These are phyloP conservation scores for Drosophila parabipectinata DNA, from an alignment of 1,140 invertebrate species.

Conservation along the genomic window DNA sequence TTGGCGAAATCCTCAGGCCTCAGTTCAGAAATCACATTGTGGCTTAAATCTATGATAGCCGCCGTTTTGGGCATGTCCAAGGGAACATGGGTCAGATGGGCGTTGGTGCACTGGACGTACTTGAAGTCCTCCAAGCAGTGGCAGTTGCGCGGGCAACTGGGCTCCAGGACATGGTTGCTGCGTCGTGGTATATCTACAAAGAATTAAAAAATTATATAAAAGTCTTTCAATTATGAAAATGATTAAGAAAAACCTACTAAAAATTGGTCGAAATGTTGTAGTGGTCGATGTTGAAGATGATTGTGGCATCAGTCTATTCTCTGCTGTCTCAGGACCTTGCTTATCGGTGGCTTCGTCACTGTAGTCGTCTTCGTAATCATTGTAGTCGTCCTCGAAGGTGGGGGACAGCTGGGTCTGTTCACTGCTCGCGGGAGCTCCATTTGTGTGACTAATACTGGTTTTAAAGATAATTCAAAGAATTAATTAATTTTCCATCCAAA, in stretches of 20 bases:
- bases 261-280: slow-evolving; percentile 71
- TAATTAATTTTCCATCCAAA: not conserved
- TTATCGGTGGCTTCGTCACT: slow-evolving; percentile 29
- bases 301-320: slow-evolving; percentile 54
- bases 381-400: slow-evolving; percentile 36
- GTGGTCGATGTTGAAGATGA: slow-evolving; percentile 54
- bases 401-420: slow-evolving; percentile 34
- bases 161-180: slow-evolving; percentile 76
- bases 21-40: slow-evolving; percentile 74
- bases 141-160: slow-evolving; percentile 73
- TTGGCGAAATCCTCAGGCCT: slow-evolving; percentile 70
- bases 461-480: not conserved
- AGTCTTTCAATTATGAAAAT: no score
- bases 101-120: slow-evolving; percentile 68
- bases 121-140: slow-evolving; percentile 71
- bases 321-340: slow-evolving; percentile 46
- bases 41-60: slow-evolving; percentile 75
- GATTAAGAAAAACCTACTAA: slow-evolving; percentile 19
- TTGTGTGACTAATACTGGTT: slow-evolving; percentile 62
- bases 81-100: slow-evolving; percentile 69
- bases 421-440: slow-evolving; percentile 57
- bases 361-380: slow-evolving; percentile 55
- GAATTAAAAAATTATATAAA: not conserved
- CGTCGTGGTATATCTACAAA: slow-evolving; percentile 66
- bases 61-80: slow-evolving; percentile 71